A percentile compares a stretch with the other conserved stretches of the same genome.
phyloP scores from a whole-genome alignment of 1,140 invertebrate species.

The Alviniconcha marisindica region DNA sequence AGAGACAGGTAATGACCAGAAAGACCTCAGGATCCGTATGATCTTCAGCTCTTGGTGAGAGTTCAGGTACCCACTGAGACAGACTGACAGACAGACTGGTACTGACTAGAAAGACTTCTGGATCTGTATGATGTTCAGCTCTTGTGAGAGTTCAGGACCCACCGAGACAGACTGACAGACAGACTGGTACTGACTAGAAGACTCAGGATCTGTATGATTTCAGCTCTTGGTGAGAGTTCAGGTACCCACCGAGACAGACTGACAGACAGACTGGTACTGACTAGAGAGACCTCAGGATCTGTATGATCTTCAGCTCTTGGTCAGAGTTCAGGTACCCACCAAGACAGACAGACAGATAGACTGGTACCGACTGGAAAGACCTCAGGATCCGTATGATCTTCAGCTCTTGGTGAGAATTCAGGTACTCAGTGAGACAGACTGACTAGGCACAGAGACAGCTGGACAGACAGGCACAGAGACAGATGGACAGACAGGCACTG shows the following conservation, averaged over 20 bases:
- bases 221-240: background rate
- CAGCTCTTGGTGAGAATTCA: background rate
- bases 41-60: conserved; percentile 82
- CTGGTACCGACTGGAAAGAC: conserved; percentile 58
- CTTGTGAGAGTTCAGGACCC: background rate
- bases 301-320: conserved; percentile 67
- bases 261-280: conserved; percentile 23
- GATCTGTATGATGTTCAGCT: conserved; percentile 76
- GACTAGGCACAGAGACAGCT: too few species aligned
- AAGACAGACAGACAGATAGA: background rate
- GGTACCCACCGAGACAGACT: conserved; percentile 71
- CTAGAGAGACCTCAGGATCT: conserved; percentile 79
- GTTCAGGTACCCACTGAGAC: conserved; percentile 77
- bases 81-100: background rate
- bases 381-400: conserved; percentile 79
- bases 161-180: background rate
- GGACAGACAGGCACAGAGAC: conserved; percentile 10
- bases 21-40: conserved; percentile 80
- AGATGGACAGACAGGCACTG: background rate
- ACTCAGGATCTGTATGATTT: conserved; percentile 80
- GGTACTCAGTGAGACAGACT: conserved; percentile 71
- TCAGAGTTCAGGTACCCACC: conserved; percentile 55
- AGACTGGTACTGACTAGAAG: background rate
- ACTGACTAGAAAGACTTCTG: conserved; percentile 77
- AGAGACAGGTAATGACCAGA: too few species aligned